Base-by-base conservation (phyloP, 2,888 invertebrate genomes). In the Lepidocyrtinus sp. region DNA sequence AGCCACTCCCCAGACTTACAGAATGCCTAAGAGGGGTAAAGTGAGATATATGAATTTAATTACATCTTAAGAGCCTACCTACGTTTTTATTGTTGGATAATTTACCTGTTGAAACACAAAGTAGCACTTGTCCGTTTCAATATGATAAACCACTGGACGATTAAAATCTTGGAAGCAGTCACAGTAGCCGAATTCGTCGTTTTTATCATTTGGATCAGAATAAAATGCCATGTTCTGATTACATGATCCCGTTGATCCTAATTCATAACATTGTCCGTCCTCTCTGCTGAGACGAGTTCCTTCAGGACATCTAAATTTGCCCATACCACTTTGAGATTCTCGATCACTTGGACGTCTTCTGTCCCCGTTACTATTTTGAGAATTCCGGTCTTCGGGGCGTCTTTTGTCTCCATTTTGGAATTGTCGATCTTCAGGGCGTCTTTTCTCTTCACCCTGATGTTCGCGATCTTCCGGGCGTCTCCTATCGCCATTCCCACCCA, bases 171-270 rank as follows among this genome's bases (percentile, higher is more conserved):
- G 59, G 3, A 67, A 15, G 45, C 82, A 82, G 24, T 82, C 82
- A 68, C 82, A 82, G 21, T 82, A 68, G 1, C 78, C 82, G 62
- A 55, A 71, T 45, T 64, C 25, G 3, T 21, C 3, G 25, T 71
- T 63, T n/a, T 21, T 50, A 17, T n/a, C n/a, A n/a, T n/a, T n/a
- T n/a, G 81, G 64, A 19, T 69, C 65, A 5, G 55, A 74, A 68
- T 82, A 82, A 61, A 82, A 82, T 0, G 67, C 75, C 82, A 78
- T 82, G 17, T 82, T 82, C 19, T 71, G 67, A 7, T 69, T 69
- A 50, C 82, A 82, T 1, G 68, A 15, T 7, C 21, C 55, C 19
- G 12, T 21, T 1, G 59, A 50, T 15, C 78, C 75, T 9, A 82
- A 27, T 2, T 2, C 19, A 7, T 65, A 3, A 26, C 82, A 82